A percentile compares a stretch with the other conserved stretches of the same genome.
Evolutionary conservation across 2,888 invertebrate genomes (phyloP).

Genomic region (Dicycla oo): DNA sequence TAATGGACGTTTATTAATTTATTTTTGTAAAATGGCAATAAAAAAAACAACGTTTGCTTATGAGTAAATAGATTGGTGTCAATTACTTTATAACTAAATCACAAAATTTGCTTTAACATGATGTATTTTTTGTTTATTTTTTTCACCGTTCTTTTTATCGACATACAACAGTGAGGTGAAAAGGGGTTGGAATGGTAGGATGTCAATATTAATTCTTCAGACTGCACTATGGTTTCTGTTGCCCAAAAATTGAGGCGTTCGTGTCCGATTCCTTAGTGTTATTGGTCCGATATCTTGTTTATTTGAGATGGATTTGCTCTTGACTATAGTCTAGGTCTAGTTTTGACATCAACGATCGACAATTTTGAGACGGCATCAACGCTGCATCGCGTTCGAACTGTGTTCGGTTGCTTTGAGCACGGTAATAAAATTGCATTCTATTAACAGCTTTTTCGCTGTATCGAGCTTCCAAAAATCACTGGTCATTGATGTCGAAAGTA

Average conservation of each 20-base stretch:
- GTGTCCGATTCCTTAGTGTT: not conserved
- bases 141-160: not conserved
- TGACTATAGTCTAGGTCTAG: no score
- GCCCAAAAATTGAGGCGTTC: no score
- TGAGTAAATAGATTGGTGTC: not conserved
- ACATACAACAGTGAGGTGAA: not conserved
- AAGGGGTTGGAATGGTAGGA: not conserved
- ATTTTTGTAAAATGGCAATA: not conserved
- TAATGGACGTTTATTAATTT: not conserved
- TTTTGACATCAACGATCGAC: not conserved
- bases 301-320: no score
- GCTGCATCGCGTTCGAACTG: not conserved
- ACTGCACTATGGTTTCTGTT: not conserved
- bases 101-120: accelerated
- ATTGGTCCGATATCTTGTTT: not conserved
- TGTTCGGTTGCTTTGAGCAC: not conserved
- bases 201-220: not conserved
- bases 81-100: not conserved
- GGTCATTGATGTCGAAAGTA: not conserved
- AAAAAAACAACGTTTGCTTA: not conserved
- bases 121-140: not conserved
- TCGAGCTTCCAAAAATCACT: not conserved
- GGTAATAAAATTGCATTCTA: not conserved
- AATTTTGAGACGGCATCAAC: not conserved
- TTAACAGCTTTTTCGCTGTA: not conserved